Evolutionary conservation across 2,888 invertebrate species (phyloP), one percentile per base, ranked within the genome.

Genomic region (Tiliacea aurago): DNA sequence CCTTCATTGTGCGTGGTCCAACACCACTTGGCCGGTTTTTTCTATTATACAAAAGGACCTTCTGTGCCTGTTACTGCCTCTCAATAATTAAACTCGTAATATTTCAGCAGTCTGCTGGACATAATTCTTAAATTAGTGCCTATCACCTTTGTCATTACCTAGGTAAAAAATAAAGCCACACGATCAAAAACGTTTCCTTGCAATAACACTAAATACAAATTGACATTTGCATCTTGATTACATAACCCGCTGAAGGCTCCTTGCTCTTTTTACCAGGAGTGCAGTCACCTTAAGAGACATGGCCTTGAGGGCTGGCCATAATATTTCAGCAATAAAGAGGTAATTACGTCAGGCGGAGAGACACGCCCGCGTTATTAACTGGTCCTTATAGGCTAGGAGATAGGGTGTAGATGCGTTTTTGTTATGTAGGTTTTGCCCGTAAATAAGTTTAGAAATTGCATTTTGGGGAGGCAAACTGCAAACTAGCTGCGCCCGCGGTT

Each of bases 261-360:
- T 71, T 76, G 83, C 64, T 83, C 70, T 58, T 80, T 64, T 55
- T 69, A 81, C 80, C 83, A 76, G 81, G 73, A 83, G 82, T 78
- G 70, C 86, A 87, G 53, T 84, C 56, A 78, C 80, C 85, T 71
- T 66, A 41, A 64, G 70, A 20, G 73, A 43, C 64, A 37, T 73
- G 74, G 69, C 78, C 78, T 81, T 78, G 74, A 76, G 72, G 70
- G 79, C 76, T 76, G 80, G 71, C 78, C 67, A 71, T 78, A 81
- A 86, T 87, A 88, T 88, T 88, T 89, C 81, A 89, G 87, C 76
- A 78, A 85, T 88, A 85, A 83, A 84, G 86, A 85, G 80, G 85
- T 84, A 88, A 89, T 88, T 87, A 86, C 87, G 75, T 51, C 70
- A 70, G 67, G 20, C 73, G 68, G 59, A 43, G 58, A 55, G 70